Base-by-base conservation (phyloP, 2,113 vertebrate genomes). In the Procavia capensis region DNA sequence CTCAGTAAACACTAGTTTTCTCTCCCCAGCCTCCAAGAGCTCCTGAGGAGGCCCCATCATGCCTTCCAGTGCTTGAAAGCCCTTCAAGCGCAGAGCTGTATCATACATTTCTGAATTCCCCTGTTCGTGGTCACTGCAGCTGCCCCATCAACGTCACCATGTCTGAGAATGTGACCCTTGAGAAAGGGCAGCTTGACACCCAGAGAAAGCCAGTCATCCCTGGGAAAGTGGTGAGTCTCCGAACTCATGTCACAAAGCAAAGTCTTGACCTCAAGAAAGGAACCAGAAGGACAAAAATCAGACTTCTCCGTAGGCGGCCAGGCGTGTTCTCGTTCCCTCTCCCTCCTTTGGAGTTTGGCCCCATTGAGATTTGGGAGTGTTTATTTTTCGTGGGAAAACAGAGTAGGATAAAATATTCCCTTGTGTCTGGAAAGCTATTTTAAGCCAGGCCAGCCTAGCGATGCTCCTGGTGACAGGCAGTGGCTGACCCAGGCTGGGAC, bases 361-460 rank as follows among this genome's bases (percentile, higher is more conserved):
- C 95, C 93, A 82, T 36, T 93, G 97, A 96, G 93, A 97, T 94
- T 85, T 88, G 88, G 95, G 76, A 93, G 93, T 96, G 95, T 96
- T 96, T 97, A 91, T 96, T 96, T 95, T 92, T 90, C 72, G 85
- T 97, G 97, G 94, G 96, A 96, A 95, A 96, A 91, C 93, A 95
- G 94, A 96, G 72, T n/a, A n/a, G 91, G 96, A 95, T 93, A 64
- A 96, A 96, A 95, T 96, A 93, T 97, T 95, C 96, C 94, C 95
- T 94, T 97, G 94, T 8, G 74, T 97, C 95, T 96, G 94, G 85
- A 89, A 91, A 93, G 94, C 81, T 97, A 97, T 97, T 97, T 97
- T 96, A 91, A 96, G 97, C 86, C 2, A 0, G 81, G 94, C 92
- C 96, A 96, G 96, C 93, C 64, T 50, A 79, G 82, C 17, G 89